Conservation (phyloP, 2,888 invertebrate species). For the Julus scandinavius region DNA sequence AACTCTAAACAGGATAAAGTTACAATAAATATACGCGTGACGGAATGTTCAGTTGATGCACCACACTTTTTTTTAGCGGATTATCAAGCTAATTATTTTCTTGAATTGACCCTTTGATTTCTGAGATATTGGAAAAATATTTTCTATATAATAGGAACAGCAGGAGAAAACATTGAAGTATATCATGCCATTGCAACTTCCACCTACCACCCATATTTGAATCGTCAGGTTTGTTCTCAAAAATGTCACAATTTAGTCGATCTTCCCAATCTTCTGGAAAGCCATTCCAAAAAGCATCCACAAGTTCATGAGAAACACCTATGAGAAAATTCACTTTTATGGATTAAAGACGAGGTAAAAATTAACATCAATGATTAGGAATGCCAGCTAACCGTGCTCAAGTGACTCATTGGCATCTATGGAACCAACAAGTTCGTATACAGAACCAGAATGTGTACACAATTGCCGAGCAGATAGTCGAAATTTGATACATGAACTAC, state of each 20-base stretch:
- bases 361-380: background rate
- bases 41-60: background rate
- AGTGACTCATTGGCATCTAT: background rate
- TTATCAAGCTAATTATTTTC: no score
- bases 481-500: background rate
- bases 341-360: no score
- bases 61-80: background rate
- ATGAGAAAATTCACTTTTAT: background rate
- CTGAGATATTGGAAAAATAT: no score
- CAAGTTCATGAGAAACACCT: background rate
- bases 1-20: background rate
- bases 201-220: background rate
- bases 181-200: background rate
- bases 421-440: background rate
- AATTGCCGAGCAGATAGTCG: background rate
- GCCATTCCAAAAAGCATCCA: background rate
- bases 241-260: background rate
- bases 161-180: no score
- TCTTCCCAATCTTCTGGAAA: background rate
- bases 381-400: background rate
- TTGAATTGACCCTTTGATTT: no score
- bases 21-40: background rate
- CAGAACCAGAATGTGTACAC: conserved; percentile 2
- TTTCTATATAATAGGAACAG: no score
- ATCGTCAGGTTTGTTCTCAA: background rate